Conservation (phyloP, 2,113 vertebrate genomes). For the Odontesthes bonariensis region DNA sequence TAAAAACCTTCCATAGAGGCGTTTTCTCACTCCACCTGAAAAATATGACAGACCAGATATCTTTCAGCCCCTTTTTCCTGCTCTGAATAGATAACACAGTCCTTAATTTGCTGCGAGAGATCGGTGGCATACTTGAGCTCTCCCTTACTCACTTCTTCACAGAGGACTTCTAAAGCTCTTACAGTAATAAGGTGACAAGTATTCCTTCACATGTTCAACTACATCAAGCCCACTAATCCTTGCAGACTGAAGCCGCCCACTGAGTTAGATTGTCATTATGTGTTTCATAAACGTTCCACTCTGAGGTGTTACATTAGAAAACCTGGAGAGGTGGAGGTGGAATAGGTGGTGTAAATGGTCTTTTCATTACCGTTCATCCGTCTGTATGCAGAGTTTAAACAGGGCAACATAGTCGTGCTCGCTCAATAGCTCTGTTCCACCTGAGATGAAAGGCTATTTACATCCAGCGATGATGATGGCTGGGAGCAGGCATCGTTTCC, state of each 20-base stretch:
- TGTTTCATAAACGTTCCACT: conserved; percentile 83
- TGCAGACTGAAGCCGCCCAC: conserved; percentile 81
- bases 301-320: conserved; percentile 76
- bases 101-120: conserved; percentile 79
- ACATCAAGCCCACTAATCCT: conserved; percentile 82
- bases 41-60: conserved; percentile 66
- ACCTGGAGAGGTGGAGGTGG: conserved; percentile 66
- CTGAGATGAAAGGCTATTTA: conserved; percentile 82
- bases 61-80: conserved; percentile 55
- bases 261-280: conserved; percentile 83
- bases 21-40: conserved; percentile 54
- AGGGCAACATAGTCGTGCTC: conserved; percentile 61
- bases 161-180: conserved; percentile 80
- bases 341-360: conserved; percentile 76
- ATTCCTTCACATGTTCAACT: conserved; percentile 77
- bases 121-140: conserved; percentile 70
- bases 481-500: conserved; percentile 65
- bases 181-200: conserved; percentile 81
- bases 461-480: conserved; percentile 65
- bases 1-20: conserved; percentile 50
- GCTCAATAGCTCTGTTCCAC: conserved; percentile 76
- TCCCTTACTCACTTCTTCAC: conserved; percentile 66
- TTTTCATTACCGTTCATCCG: conserved; percentile 76
- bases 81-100: conserved; percentile 73
- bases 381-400: conserved; percentile 75